Percentiles rank a stretch among this genome's conserved stretches.
Conservation (phyloP, 2,113 vertebrate species). For the Caranx ignobilis region DNA sequence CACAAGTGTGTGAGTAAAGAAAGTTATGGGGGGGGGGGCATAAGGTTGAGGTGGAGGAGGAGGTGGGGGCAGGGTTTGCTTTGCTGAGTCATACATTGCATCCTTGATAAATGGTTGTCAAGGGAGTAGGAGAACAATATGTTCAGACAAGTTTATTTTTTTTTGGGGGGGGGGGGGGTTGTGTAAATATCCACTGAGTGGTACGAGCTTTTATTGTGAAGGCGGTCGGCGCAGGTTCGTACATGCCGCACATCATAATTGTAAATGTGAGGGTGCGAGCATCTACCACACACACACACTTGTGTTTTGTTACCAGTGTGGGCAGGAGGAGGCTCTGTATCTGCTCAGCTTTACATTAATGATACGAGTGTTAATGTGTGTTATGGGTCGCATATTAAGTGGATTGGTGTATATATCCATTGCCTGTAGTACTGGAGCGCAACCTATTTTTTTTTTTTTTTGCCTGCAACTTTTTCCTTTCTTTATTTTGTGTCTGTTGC, state of each 20-base stretch:
- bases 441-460: not conserved
- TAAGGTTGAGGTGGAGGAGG: not conserved
- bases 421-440: not conserved
- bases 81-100: conserved; percentile 58
- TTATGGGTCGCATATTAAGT: not conserved
- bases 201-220: conserved; percentile 41
- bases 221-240: conserved; percentile 43
- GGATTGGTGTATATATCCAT: not conserved
- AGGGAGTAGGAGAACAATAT: conserved; percentile 59
- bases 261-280: conserved; percentile 66
- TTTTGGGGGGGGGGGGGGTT: conserved; percentile 55
- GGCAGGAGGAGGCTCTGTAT: conserved; percentile 34
- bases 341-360: conserved; percentile 23
- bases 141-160: conserved; percentile 75
- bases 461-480: not conserved
- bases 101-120: conserved; percentile 37
- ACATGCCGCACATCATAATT: conserved; percentile 58
- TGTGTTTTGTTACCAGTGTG: conserved; percentile 12
- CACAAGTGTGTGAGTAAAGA: conserved; percentile 30
- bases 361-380: not conserved
- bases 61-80: not conserved
- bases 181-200: conserved; percentile 62
- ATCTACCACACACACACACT: conserved; percentile 26
- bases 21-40: too few relatives aligned
- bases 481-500: not conserved